These are phyloP conservation scores for Dilophus febrilis DNA, from an alignment of 2,888 invertebrate species.

Conservation along the genomic window DNA sequence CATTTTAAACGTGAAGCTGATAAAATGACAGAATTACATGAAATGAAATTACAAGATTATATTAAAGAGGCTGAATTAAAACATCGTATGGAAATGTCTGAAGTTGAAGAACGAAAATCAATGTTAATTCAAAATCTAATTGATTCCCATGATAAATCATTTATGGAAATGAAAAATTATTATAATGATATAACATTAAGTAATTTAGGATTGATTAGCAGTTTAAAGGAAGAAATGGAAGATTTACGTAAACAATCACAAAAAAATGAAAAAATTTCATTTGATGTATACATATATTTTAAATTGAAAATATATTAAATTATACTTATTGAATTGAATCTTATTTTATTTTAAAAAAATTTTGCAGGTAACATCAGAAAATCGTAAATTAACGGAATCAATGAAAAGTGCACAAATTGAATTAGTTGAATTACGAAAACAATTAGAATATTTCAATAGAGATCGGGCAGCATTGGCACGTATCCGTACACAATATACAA, in stretches of 20 bases:
- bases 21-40: slow-evolving; percentile 36
- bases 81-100: slow-evolving; percentile 67
- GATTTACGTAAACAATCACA: slow-evolving; percentile 61
- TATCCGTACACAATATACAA: slow-evolving; percentile 20
- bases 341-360: no score
- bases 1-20: slow-evolving; percentile 49
- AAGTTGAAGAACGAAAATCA: slow-evolving; percentile 84
- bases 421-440: slow-evolving; percentile 52
- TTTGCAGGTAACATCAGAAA: slow-evolving; percentile 48
- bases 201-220: slow-evolving; percentile 78
- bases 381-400: slow-evolving; percentile 55
- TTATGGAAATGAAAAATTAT: slow-evolving; percentile 81
- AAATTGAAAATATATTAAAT: neutral
- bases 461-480: slow-evolving; percentile 56
- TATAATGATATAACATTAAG: slow-evolving; percentile 90
- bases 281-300: neutral
- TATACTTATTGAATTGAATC: no score
- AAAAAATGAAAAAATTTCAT: slow-evolving; percentile 40
- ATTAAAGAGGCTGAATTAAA: slow-evolving; percentile 54
- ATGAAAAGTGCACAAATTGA: slow-evolving; percentile 52
- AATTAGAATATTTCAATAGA: slow-evolving; percentile 69
- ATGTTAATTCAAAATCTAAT: slow-evolving; percentile 67
- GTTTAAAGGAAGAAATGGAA: slow-evolving; percentile 74
- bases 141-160: slow-evolving; percentile 66
- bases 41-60: slow-evolving; percentile 50